These are phyloP conservation scores for Heliconius himera DNA, from an alignment of 1,140 invertebrate genomes.

Conservation along the genomic window DNA sequence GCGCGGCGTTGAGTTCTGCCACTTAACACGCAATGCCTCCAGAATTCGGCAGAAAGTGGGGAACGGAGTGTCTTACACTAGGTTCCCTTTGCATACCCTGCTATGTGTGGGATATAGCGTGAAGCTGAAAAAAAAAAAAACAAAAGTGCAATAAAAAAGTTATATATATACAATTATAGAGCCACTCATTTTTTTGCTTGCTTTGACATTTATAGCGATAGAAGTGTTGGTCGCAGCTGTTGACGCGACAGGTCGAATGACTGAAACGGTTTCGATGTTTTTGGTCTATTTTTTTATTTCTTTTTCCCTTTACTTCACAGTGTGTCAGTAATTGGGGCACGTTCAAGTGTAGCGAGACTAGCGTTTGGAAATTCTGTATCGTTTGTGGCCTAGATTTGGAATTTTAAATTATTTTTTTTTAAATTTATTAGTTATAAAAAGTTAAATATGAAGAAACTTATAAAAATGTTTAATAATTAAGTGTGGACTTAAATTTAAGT, in stretches of 20 bases:
- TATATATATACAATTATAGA: neutral
- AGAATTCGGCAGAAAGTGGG: no score
- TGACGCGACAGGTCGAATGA: conserved; percentile 48
- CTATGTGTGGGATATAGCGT: no score
- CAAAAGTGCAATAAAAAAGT: neutral
- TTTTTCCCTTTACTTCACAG: conserved; percentile 38
- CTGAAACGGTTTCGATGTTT: conserved; percentile 69
- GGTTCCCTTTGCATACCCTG: no score
- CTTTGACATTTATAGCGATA: conserved; percentile 31
- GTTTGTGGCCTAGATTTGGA: neutral
- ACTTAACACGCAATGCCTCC: no score
- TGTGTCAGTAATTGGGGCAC: conserved; percentile 41
- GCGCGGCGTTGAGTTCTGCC: no score
- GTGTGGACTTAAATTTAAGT: no score
- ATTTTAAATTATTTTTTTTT: neutral
- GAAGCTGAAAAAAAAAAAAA: no score
- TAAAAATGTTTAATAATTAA: no score
- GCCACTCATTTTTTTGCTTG: conserved; percentile 18
- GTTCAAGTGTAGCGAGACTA: conserved; percentile 15
- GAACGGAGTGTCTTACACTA: no score
- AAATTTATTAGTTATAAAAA: neutral
- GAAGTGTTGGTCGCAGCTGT: conserved; percentile 59
- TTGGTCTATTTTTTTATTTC: conserved; percentile 45
- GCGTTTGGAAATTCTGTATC: neutral
- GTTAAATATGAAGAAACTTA: neutral